Evolutionary conservation across 2,888 invertebrate species (phyloP).

Genomic region (Tenodera sinensis): DNA sequence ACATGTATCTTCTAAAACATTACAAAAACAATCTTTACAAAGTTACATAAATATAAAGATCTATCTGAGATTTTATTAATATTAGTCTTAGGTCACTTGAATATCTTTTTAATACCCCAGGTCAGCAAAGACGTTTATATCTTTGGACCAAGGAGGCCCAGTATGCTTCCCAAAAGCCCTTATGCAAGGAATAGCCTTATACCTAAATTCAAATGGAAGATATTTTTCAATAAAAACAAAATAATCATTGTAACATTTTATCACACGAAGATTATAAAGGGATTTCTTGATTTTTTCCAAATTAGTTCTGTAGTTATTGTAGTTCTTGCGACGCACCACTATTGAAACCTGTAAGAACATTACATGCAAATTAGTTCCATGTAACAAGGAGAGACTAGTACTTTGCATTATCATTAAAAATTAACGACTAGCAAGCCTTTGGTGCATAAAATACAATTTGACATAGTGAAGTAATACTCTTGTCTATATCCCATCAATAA

Average conservation of each 20-base stretch:
- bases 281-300: neutral
- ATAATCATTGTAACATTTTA: neutral
- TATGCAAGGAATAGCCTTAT: neutral
- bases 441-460: no score
- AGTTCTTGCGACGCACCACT: neutral
- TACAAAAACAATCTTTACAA: no score
- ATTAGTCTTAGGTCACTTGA: neutral
- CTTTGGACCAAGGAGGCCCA: neutral
- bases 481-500: no score
- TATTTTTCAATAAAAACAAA: constrained; percentile 8
- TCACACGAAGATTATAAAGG: neutral
- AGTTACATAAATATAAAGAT: no score
- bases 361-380: no score
- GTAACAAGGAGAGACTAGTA: no score
- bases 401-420: no score
- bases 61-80: no score
- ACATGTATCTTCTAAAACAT: no score
- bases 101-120: neutral
- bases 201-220: neutral
- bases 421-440: no score
- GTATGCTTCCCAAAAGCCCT: neutral
- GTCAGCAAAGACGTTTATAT: neutral
- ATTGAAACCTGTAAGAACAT: neutral
- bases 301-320: neutral
- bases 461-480: no score